Conservation (phyloP, 2,888 invertebrate species). For the Trichopoda pennipes region DNA sequence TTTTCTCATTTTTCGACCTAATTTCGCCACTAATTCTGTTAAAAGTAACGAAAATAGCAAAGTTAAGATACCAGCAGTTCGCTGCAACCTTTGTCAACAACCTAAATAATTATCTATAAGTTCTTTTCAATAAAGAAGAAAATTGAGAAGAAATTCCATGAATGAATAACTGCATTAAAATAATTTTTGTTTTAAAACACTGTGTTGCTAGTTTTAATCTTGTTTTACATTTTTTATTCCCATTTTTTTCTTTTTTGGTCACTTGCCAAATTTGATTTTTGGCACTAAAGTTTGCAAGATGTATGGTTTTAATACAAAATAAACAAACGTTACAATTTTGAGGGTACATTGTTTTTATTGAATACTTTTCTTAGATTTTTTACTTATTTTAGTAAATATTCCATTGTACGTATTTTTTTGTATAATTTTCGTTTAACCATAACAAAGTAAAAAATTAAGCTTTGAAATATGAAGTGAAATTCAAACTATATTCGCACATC, state of each 20-base stretch:
- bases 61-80: too few species aligned
- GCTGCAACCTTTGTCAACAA: too few species aligned
- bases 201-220: conserved; percentile 14
- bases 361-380: background rate
- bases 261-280: conserved; percentile 75
- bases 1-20: too few species aligned
- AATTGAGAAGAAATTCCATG: too few species aligned
- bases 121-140: too few species aligned
- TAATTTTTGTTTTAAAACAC: too few species aligned
- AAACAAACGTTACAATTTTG: conserved; percentile 61
- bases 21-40: too few species aligned
- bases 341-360: conserved; percentile 45
- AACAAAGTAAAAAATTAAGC: background rate
- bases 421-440: background rate
- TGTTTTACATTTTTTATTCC: conserved; percentile 47
- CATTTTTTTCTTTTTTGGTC: conserved; percentile 64
- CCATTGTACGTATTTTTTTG: background rate
- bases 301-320: conserved; percentile 65
- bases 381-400: background rate
- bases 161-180: too few species aligned
- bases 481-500: too few species aligned
- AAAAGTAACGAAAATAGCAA: too few species aligned
- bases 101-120: too few species aligned
- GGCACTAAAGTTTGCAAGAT: conserved; percentile 68
- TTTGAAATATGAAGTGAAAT: too few species aligned